phyloP scores from a whole-genome alignment of 2,888 invertebrate genomes.

The Metellina segmentata region DNA sequence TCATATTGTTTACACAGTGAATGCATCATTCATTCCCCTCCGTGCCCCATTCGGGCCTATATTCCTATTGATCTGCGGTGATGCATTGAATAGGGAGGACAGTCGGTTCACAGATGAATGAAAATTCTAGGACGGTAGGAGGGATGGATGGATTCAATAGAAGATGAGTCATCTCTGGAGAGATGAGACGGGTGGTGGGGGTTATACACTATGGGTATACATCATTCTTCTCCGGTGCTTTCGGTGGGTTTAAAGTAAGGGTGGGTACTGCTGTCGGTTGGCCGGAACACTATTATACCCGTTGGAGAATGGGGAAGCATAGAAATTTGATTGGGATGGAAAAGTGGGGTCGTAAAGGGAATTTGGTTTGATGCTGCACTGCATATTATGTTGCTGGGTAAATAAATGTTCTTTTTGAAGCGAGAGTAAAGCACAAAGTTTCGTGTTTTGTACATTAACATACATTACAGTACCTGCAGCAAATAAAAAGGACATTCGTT shows the following conservation, averaged over 20 bases:
- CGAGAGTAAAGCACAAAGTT: no score
- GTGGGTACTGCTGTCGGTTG: slow-evolving; percentile 3
- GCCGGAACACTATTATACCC: slow-evolving; percentile 60
- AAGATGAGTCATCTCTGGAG: slow-evolving; percentile 67
- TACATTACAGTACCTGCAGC: no score
- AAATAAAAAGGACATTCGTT: no score
- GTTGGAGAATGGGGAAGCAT: slow-evolving; percentile 20
- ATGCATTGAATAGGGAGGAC: slow-evolving; percentile 45
- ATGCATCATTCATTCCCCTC: slow-evolving; percentile 56
- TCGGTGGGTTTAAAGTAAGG: slow-evolving; percentile 35
- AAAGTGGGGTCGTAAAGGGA: background rate
- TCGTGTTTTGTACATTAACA: no score
- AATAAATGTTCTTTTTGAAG: no score
- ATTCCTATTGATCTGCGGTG: slow-evolving; percentile 69
- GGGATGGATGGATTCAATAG: slow-evolving; percentile 55
- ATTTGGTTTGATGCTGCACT: background rate
- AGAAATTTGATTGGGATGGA: slow-evolving; percentile 57
- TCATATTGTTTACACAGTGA: slow-evolving; percentile 69
- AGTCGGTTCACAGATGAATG: slow-evolving; percentile 64
- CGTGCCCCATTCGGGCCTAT: background rate
- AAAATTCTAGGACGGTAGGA: slow-evolving; percentile 33
- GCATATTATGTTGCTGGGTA: no score
- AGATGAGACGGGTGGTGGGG: background rate
- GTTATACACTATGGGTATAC: slow-evolving; percentile 29
- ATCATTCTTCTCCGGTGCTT: slow-evolving; percentile 23